Evolutionary conservation across 1,140 invertebrate species (phyloP), one percentile per base, ranked within the genome.

Genomic region (Protaetia brevitarsis): DNA sequence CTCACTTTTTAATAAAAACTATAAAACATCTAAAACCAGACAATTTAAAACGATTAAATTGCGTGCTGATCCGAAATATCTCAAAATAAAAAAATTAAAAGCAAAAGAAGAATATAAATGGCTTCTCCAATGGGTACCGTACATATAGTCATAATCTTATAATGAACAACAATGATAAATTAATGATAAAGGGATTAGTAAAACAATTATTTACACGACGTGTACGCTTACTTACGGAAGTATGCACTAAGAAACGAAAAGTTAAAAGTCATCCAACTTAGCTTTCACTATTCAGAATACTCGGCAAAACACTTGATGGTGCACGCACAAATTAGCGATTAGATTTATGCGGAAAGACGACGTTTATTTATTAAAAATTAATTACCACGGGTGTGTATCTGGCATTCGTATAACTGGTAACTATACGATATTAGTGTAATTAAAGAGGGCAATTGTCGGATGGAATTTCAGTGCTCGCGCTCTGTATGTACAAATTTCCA

Each of bases 261-360:
- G n/a, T n/a, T n/a, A n/a, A n/a, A n/a, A 23, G 41, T 23, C 41
- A 23, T 11, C 21, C 13, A 19, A 16, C 31, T 11, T 51, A 5
- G 41, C 16, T 51, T 23, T 16, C 41, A n/a, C n/a, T n/a, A n/a
- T n/a, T n/a, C n/a, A n/a, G 5, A 51, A 51, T 51, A 23, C 29
- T 28, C 26, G 57, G 29, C 26, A 11, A 59, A 16, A 28, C 29
- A 28, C 26, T 27, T 31, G 57, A 59, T 29, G 57, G 57, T 59
- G 16, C 57, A 59, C 57, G 57, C 57, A n/a, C 30, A 59, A 59
- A 59, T 59, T 59, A 59, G 27, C 57, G 57, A 59, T 59, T 59
- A 59, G 29, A 59, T 59, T 28, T 59, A 29, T 11, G 57, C 29
- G 19, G 26, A 59, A 16, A 26, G 57, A 4, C 26, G 57, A 59